Conservation (phyloP, 1,140 invertebrate species). For the Anastrepha obliqua region DNA sequence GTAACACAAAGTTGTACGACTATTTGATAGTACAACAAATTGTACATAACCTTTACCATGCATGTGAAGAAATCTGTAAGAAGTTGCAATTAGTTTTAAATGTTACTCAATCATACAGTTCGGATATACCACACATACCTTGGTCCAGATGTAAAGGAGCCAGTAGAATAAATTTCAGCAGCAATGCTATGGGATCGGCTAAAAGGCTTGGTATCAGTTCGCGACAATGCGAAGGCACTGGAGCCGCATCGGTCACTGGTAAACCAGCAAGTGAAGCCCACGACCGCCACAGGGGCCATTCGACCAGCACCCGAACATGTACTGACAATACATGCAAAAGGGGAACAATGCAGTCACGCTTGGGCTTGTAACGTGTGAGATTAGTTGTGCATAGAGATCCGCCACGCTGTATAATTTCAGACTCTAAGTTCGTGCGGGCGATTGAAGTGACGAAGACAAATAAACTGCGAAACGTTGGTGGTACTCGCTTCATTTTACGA, state of each 20-base stretch:
- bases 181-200: conserved; percentile 86
- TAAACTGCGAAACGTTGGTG: conserved; percentile 83
- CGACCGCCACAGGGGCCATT: conserved; percentile 80
- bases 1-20: conserved; percentile 80
- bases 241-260: conserved; percentile 66
- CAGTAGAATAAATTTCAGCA: conserved; percentile 90
- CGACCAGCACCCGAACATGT: conserved; percentile 84
- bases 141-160: conserved; percentile 90
- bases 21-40: conserved; percentile 92
- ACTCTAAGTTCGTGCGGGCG: conserved; percentile 93
- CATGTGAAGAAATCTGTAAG: conserved; percentile 88
- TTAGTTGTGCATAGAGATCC: conserved; percentile 81
- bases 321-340: conserved; percentile 90
- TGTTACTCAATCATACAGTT: conserved; percentile 25
- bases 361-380: conserved; percentile 81
- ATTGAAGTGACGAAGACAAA: conserved; percentile 94
- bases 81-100: not conserved
- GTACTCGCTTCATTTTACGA: conserved; percentile 72
- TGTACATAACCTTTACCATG: conserved; percentile 90
- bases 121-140: conserved; percentile 77
- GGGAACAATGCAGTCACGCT: conserved; percentile 92
- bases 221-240: conserved; percentile 69
- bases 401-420: conserved; percentile 91
- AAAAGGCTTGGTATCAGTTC: conserved; percentile 78
- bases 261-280: conserved; percentile 80